Evolutionary conservation across 2,797 vertebrate species (phyloP).

Genomic region (Poeciliopsis presidionis): DNA sequence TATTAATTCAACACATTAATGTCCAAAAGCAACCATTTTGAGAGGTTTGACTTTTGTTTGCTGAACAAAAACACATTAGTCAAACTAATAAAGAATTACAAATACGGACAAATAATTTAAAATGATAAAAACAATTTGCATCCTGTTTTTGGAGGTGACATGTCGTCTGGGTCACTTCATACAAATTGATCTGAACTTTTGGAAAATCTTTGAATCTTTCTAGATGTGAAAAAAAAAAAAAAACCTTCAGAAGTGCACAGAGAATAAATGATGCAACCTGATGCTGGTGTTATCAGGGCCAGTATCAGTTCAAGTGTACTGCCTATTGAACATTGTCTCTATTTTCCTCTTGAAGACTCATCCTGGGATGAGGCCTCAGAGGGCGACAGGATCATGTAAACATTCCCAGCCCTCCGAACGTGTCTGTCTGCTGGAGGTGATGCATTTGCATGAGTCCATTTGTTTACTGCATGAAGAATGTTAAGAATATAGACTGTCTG

Average conservation of each 20-base stretch:
- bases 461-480: slow-evolving; percentile 74
- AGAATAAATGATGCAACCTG: not conserved
- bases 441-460: slow-evolving; percentile 60
- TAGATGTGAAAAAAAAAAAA: not conserved
- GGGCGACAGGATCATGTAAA: slow-evolving; percentile 66
- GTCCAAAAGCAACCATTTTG: not conserved
- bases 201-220: not conserved
- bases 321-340: slow-evolving; percentile 32
- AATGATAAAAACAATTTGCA: not conserved
- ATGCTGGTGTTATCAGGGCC: slow-evolving; percentile 18
- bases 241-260: not conserved
- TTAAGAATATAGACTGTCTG: slow-evolving; percentile 58
- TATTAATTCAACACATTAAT: not conserved
- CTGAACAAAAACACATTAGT: not conserved
- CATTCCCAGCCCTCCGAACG: slow-evolving; percentile 68
- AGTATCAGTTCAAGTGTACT: slow-evolving; percentile 18
- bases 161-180: not conserved
- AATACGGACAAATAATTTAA: too few species aligned
- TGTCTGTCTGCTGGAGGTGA: slow-evolving; percentile 59
- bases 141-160: not conserved
- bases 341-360: slow-evolving; percentile 13
- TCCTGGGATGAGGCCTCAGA: slow-evolving; percentile 47
- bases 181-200: not conserved
- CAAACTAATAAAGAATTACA: not conserved
- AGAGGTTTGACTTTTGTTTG: not conserved